Base-by-base conservation (phyloP, 2,797 vertebrate genomes). In the Sphaeramia orbicularis region DNA sequence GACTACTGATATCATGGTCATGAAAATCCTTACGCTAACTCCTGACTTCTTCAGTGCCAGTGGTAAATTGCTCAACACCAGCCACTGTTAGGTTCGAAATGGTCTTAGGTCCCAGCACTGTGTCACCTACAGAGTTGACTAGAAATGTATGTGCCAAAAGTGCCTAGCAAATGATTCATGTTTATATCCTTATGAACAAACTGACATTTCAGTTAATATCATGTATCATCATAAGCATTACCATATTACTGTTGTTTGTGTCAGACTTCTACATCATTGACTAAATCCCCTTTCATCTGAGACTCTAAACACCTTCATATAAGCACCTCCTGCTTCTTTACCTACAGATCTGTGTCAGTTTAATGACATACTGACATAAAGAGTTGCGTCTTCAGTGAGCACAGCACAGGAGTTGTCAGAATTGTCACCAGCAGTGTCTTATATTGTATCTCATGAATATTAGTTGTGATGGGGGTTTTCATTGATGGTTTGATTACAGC, bases 331-430 rank as follows among this genome's bases (percentile, higher is more conserved):
- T 44, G 30, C 21, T 64, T 43, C 37, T 67, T 56, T 45, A 65
- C 60, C 42, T 35, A 70, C 54, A 48, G 65, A 18, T 16, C 35
- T 42, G 37, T 67, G 70, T 75, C 73, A 78, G 13, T 49, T 50
- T 64, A 48, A 73, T 38, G 74, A 59, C 62, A 49, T 56, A 30
- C 13, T 50, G 63, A 38, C 49, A 11, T 2, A 51, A 45, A 63
- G 65, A 48, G 74, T 80, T 80, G 77, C 54, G 70, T 71, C 57
- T 69, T 63, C 54, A 55, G 16, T 2, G 4, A 52, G 77, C 58
- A 61, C 11, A 63, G 41, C 38, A 4, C 45, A 14, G 36, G 48
- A 69, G 35, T 36, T 79, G 73, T 75, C 75, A 71, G 14, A 83
- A n/a, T 58, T 67, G 63, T 53, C 57, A 57, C 62, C 18, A 47